A percentile compares a stretch with the other conserved stretches of the same genome.
Conservation (phyloP, 2,888 invertebrate species). For the Philopedon plagiatum region DNA sequence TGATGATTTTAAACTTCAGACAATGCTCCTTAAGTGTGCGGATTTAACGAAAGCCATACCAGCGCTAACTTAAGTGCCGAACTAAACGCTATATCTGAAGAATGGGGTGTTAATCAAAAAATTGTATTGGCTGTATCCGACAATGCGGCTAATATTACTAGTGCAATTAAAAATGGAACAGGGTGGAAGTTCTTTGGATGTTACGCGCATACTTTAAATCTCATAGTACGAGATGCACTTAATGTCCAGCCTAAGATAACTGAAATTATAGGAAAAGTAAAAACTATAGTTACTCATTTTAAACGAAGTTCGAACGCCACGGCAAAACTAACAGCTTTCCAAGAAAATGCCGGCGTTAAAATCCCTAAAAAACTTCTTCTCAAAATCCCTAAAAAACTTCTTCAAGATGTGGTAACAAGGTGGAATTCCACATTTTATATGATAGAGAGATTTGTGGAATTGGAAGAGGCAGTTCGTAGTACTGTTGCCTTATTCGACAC, state of each 20-base stretch:
- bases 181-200: conserved; percentile 52
- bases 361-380: conserved; percentile 39
- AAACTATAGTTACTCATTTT: conserved; percentile 45
- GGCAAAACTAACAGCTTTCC: not conserved
- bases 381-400: too few relatives aligned
- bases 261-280: conserved; percentile 44
- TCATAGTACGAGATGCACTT: conserved; percentile 46
- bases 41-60: conserved; percentile 37
- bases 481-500: conserved; percentile 41
- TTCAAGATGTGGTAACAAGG: too few relatives aligned
- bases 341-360: conserved; percentile 2
- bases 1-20: conserved; percentile 22
- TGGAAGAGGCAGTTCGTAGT: too few relatives aligned
- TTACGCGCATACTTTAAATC: conserved; percentile 36
- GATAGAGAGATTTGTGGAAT: too few relatives aligned
- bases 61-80: conserved; percentile 47
- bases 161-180: conserved; percentile 11
- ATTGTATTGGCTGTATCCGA: conserved; percentile 31
- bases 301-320: conserved; percentile 20
- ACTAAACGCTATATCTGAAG: conserved; percentile 33
- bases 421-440: too few relatives aligned
- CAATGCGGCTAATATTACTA: conserved; percentile 30
- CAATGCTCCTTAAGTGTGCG: conserved; percentile 23
- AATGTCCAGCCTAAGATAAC: not conserved
- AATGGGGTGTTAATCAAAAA: conserved; percentile 47